Percentiles rank a stretch among this genome's conserved stretches.
These are phyloP conservation scores for Philhelius pedissequus DNA, from an alignment of 2,888 invertebrate genomes.

Conservation along the genomic window DNA sequence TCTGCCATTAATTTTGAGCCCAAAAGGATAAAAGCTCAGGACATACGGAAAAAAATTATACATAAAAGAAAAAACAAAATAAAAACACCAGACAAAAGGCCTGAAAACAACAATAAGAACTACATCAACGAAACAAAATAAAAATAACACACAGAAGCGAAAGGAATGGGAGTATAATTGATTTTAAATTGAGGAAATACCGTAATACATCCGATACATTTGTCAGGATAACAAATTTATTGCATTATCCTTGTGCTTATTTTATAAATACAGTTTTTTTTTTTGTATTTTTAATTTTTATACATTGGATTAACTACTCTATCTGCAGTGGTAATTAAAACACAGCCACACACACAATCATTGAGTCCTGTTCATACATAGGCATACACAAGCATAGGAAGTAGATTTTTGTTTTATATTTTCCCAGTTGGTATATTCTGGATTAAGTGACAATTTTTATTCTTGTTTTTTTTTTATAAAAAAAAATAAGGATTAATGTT, in stretches of 20 bases:
- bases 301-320: constrained; percentile 18
- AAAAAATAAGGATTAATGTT: constrained; percentile 46
- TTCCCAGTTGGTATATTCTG: not conserved
- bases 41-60: constrained; percentile 3
- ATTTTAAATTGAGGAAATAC: constrained; percentile 66
- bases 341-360: not conserved
- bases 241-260: constrained; percentile 28
- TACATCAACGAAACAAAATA: not conserved
- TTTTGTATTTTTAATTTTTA: not conserved
- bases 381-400: not conserved
- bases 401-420: not conserved
- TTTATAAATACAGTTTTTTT: not conserved
- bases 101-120: constrained; percentile 3
- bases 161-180: constrained; percentile 52
- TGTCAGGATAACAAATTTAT: constrained; percentile 68
- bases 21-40: constrained; percentile 17
- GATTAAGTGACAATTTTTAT: constrained; percentile 19
- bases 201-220: constrained; percentile 64
- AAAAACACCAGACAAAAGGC: not conserved
- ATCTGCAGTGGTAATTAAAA: constrained; percentile 34
- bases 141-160: constrained; percentile 12
- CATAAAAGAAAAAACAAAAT: not conserved
- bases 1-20: constrained; percentile 63
- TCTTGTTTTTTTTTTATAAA: not conserved
- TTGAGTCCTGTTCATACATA: not conserved